These are phyloP conservation scores for Neodiprion fabricii DNA, from an alignment of 1,140 invertebrate genomes.

Conservation along the genomic window DNA sequence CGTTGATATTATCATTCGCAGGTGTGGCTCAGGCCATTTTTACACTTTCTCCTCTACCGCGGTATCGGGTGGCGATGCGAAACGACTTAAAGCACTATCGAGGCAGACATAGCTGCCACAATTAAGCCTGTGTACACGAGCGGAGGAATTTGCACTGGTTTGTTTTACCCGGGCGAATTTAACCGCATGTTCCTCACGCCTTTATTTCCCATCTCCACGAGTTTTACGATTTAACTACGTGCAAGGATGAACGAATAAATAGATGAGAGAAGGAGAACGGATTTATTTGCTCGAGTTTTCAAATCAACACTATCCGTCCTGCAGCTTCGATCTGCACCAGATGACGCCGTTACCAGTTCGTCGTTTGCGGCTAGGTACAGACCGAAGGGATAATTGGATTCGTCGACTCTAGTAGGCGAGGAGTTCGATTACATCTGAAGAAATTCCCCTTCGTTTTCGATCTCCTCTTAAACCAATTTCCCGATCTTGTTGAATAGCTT, in stretches of 20 bases:
- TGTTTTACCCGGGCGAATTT: background rate
- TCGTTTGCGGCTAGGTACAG: background rate
- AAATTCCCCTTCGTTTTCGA: slow-evolving; percentile 4
- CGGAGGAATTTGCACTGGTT: background rate
- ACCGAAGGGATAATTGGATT: slow-evolving; percentile 7
- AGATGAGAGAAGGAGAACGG: background rate
- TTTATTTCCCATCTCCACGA: background rate
- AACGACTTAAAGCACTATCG: too few species aligned
- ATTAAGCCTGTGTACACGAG: background rate
- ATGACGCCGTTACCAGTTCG: background rate
- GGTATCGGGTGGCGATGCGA: too few species aligned
- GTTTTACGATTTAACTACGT: slow-evolving; percentile 1
- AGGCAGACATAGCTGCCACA: background rate
- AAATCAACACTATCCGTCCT: background rate
- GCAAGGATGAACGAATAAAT: background rate
- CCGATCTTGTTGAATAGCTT: background rate
- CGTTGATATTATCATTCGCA: background rate
- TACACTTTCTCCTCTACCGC: background rate
- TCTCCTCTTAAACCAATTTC: background rate
- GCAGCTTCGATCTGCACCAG: background rate
- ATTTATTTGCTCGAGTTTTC: slow-evolving; percentile 1
- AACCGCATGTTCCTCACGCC: too few species aligned
- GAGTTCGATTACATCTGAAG: slow-evolving; percentile 7
- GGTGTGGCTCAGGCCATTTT: background rate
- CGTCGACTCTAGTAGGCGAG: background rate